Base-by-base conservation (phyloP, 2,797 vertebrate genomes). In the Neosalanx taihuensis region DNA sequence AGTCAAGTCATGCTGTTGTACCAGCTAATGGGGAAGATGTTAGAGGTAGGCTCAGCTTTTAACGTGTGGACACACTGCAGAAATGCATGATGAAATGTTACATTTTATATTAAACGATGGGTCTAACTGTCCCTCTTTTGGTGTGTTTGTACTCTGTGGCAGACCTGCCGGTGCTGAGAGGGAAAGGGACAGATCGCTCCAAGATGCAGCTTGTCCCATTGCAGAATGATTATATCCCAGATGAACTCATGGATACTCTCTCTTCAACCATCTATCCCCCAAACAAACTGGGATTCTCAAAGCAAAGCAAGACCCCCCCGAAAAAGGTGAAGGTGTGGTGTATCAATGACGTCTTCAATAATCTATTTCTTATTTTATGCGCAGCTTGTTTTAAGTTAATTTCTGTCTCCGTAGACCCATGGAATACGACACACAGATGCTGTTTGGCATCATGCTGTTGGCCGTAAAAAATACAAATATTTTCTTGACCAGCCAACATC, bases 401-500 rank as follows among this genome's bases (percentile, higher is more conserved):
- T 15, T 30, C 62, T 75, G 68, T 88, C 6, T 75, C 64, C 46
- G 10, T 68, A 97, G 96, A 85, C 81, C 29, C 73, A 68, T 81
- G 89, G 86, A 63, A 82, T 92, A 17, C 91, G 92, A 18, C 46
- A 79, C 2, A 78, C 84, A 0, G 94, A 95, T 83, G 77, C 67
- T 18, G 91, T 97, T 69, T 97, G 96, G 96, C 93, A 94, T 85
- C 93, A 96, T 74, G 87, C 92, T 1, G 26, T 85, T 46, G 81
- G 69, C 72, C 89, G 92, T 65, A 91, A 85, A 83, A 95, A 94
- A 87, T 94, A 95, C 86, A 92, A 88, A 74, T 89, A 94, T 77
- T 84, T 97, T 78, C 89, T 94, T 72, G 93, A 95, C 70, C 92
- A 94, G 75, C 94, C 96, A 0, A 89, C 94, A 6, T 95, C 93